Evolutionary conservation across 2,797 vertebrate species (phyloP).

Genomic region (Antennarius maculatus): DNA sequence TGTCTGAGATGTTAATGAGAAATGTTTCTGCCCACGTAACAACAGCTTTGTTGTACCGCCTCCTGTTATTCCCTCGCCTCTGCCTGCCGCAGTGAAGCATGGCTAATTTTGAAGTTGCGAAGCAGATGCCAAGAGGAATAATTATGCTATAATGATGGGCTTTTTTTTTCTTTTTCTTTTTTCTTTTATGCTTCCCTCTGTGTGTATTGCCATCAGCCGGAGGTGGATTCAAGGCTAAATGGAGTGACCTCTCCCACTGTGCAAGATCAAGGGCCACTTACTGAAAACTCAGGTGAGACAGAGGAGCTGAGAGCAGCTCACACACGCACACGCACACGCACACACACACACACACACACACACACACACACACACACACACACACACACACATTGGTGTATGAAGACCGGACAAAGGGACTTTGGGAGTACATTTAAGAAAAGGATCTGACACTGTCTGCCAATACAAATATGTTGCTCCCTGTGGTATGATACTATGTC

Average conservation of each 20-base stretch:
- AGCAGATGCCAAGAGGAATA: conserved; percentile 30
- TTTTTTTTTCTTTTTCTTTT: conserved; percentile 31
- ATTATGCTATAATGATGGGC: conserved; percentile 46
- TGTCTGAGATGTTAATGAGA: conserved; percentile 1
- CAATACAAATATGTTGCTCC: conserved; percentile 22
- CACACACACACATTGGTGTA: conserved; percentile 1
- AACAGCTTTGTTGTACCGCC: conserved; percentile 23
- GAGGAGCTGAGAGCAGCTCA: not conserved
- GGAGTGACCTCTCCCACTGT: conserved; percentile 86
- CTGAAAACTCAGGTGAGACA: conserved; percentile 87
- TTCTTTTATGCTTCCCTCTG: conserved; percentile 1
- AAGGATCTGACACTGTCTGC: not conserved
- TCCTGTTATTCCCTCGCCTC: conserved; percentile 29
- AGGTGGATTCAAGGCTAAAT: conserved; percentile 88
- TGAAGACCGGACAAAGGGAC: not conserved
- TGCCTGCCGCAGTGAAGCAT: conserved; percentile 27
- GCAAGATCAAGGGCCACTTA: conserved; percentile 81
- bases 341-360: conserved; percentile 16
- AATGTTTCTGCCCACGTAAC: conserved; percentile 24
- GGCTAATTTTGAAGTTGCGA: conserved; percentile 53
- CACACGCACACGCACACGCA: conserved; percentile 21
- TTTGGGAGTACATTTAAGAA: not conserved
- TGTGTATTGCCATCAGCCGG: conserved; percentile 78
- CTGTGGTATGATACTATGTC: conserved; percentile 6
- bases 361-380: conserved; percentile 13